These are phyloP conservation scores for Chaitophorus viminalis DNA, from an alignment of 2,888 invertebrate genomes.

Conservation along the genomic window DNA sequence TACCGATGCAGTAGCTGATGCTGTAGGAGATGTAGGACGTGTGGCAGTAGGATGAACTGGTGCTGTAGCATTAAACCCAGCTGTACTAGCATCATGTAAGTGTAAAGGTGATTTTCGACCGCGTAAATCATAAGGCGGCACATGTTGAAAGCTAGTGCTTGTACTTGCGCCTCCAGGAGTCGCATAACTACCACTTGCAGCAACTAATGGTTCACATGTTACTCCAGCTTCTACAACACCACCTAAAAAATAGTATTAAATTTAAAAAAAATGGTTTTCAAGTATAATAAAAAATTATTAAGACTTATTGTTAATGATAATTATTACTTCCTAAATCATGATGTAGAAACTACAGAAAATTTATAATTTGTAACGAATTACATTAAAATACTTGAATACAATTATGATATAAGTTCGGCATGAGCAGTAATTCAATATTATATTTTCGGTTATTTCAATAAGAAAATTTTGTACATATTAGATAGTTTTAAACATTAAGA, in stretches of 20 bases:
- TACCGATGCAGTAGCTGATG: slow-evolving; percentile 57
- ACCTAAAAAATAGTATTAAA: slow-evolving; percentile 18
- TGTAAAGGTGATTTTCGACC: slow-evolving; percentile 81
- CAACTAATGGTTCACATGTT: slow-evolving; percentile 82
- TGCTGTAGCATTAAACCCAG: slow-evolving; percentile 69
- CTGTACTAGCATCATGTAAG: slow-evolving; percentile 66
- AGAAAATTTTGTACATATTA: too few relatives aligned
- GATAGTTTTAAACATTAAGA: too few relatives aligned
- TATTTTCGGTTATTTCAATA: too few relatives aligned
- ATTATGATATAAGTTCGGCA: too few relatives aligned
- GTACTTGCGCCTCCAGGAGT: slow-evolving; percentile 69
- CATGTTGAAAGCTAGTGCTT: slow-evolving; percentile 72
- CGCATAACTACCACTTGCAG: slow-evolving; percentile 70
- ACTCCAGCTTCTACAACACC: slow-evolving; percentile 67
- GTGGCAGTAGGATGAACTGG: slow-evolving; percentile 68
- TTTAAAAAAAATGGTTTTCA: neutral
- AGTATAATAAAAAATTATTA: neutral
- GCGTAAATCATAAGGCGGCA: slow-evolving; percentile 89
- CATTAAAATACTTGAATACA: too few relatives aligned
- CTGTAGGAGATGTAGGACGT: slow-evolving; percentile 58
- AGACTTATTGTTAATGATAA: neutral
- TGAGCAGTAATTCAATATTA: too few relatives aligned
- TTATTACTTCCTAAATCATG: too few relatives aligned
- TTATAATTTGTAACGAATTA: neutral
- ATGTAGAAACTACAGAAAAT: neutral